phyloP scores from a whole-genome alignment of 2,888 invertebrate species.

The Mycogona germanica region DNA sequence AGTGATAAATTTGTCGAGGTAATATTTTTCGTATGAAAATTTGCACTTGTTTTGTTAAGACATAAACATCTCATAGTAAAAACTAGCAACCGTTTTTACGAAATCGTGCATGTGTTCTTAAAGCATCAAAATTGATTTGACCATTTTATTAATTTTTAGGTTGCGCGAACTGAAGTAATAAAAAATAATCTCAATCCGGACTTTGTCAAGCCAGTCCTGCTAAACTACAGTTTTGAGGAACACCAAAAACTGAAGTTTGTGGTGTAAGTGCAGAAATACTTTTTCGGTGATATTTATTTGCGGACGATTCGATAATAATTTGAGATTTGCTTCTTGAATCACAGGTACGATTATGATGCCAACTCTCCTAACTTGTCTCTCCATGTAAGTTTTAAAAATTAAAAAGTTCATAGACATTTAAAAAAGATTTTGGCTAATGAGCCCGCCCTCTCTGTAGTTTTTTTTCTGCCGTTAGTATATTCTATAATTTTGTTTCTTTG shows the following conservation, averaged over 20 bases:
- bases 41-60: not conserved
- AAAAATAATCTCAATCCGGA: slow-evolving; percentile 33
- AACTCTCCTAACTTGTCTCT: not conserved
- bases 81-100: not conserved
- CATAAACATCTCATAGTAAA: not conserved
- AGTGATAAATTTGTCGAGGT: slow-evolving; percentile 1
- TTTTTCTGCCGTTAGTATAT: too few species aligned
- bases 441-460: too few species aligned
- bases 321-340: not conserved
- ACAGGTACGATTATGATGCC: slow-evolving; percentile 21
- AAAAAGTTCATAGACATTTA: not conserved
- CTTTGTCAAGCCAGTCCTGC: slow-evolving; percentile 37
- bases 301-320: not conserved
- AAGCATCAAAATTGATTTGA: not conserved
- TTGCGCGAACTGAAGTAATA: slow-evolving; percentile 28
- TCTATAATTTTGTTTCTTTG: slow-evolving; percentile 9
- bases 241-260: slow-evolving; percentile 37
- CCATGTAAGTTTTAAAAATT: slow-evolving; percentile 7
- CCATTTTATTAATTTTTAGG: slow-evolving; percentile 13
- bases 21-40: not conserved
- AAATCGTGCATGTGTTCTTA: not conserved
- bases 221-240: slow-evolving; percentile 40
- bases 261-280: slow-evolving; percentile 28
- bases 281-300: slow-evolving; percentile 22
- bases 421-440: too few species aligned